Base-by-base conservation (phyloP, 2,888 invertebrate species). In the Rhamnusium bicolor region DNA sequence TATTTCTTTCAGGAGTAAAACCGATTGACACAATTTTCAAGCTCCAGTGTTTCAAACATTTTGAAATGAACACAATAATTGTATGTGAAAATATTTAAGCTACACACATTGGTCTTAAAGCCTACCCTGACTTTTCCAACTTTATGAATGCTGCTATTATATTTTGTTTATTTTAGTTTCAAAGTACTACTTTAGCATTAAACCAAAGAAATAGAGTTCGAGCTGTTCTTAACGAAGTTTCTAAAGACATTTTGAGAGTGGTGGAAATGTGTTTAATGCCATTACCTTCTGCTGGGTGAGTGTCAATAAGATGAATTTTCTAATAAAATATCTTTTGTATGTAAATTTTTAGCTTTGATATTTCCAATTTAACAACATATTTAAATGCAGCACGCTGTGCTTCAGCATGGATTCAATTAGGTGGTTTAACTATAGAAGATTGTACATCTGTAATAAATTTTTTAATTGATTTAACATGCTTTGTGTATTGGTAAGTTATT, bases 321-420 rank as follows among this genome's bases (percentile, higher is more conserved):
- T 24, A 4, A 21, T 12, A n/a, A 14, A 1, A 56, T 54, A 40
- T 14, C 21, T 40, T 16, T 12, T 47, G 21, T n/a, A 16, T 27
- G 3, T 63, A 62, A 27, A 51, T 24, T 83, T 82, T 62, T 72
- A 83, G 85, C 67, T 85, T 87, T 85, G 82, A 85, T 84, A 86
- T 89, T 80, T 87, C 89, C 58, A 88, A 89, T 75, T 87, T 90
- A 76, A 89, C 87, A 72, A 90, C 90, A 19, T 89, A 91, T 85
- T 86, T 89, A 40, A 90, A 91, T 75, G 90, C 91, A 1, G 89
- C 90, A 2, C 89, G 90, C 80, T 92, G 92, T 83, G 89, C 90
- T 10, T 89, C 89, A 46, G 89, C 90, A 60, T 94, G 94, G 94
- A 90, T 93, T 29, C 91, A 92, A 77, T 87, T 92, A 81, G 91